phyloP scores from a whole-genome alignment of 2,113 vertebrate genomes.

The Telmatochromis brichardi region DNA sequence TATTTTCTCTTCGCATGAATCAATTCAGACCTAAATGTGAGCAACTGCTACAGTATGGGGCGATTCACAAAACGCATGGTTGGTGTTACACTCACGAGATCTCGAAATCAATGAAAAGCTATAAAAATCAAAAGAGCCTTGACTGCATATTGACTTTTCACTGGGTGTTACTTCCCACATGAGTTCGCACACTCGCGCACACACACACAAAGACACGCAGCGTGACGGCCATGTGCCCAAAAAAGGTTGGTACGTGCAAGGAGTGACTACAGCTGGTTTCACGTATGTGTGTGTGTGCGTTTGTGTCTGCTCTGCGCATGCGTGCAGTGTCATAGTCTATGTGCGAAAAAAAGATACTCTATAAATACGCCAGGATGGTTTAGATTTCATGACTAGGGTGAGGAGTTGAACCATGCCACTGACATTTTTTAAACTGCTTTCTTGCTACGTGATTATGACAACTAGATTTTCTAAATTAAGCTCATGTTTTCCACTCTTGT shows the following conservation, averaged over 20 bases:
- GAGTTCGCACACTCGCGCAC: not conserved
- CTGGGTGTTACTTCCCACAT: slow-evolving; percentile 2
- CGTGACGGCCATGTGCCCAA: slow-evolving; percentile 64
- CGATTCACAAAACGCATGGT: not conserved
- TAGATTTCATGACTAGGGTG: slow-evolving; percentile 56
- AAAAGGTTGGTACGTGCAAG: slow-evolving; percentile 57
- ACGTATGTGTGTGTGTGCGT: not conserved
- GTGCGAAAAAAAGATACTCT: slow-evolving; percentile 49
- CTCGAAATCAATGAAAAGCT: not conserved
- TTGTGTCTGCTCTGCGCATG: not conserved
- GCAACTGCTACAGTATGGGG: not conserved
- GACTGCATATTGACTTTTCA: not conserved
- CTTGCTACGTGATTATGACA: not conserved
- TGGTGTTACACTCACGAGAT: not conserved
- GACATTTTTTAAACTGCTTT: slow-evolving; percentile 27
- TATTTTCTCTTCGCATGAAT: not conserved
- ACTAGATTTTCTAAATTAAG: not conserved
- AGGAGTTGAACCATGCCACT: slow-evolving; percentile 50
- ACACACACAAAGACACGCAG: not conserved
- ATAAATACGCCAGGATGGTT: slow-evolving; percentile 54
- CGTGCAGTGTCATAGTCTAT: slow-evolving; percentile 58
- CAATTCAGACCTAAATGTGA: slow-evolving; percentile 10
- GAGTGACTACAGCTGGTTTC: slow-evolving; percentile 41
- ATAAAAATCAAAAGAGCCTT: not conserved
- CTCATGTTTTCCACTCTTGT: not conserved